A percentile compares a stretch with the other conserved stretches of the same genome.
Evolutionary conservation across 2,888 invertebrate genomes (phyloP).

Genomic region (Linnaemya tessellans): DNA sequence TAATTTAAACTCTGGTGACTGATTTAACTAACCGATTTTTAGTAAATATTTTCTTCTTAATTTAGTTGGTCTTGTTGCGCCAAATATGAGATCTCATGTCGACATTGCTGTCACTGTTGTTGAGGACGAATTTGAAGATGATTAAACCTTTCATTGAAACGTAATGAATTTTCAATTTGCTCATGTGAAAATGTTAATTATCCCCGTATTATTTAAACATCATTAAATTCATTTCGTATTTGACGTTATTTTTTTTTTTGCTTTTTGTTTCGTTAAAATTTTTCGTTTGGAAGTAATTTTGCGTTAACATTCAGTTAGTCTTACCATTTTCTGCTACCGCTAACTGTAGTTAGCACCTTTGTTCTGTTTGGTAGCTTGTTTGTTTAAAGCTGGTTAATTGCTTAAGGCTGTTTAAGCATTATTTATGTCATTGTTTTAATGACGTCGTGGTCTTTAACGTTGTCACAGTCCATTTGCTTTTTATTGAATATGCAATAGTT

Average conservation of each 20-base stretch:
- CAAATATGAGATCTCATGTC: background rate
- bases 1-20: too few relatives aligned
- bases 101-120: background rate
- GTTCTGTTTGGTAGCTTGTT: constrained; percentile 10
- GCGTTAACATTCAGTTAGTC: background rate
- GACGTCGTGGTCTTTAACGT: constrained; percentile 15
- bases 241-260: constrained; percentile 19
- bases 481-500: constrained; percentile 68
- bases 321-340: constrained; percentile 4
- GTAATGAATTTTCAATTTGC: constrained; percentile 58
- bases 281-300: constrained; percentile 21
- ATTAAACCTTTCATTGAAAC: constrained; percentile 47
- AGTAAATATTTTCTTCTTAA: background rate
- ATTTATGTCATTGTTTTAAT: constrained; percentile 23
- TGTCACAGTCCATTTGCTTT: constrained; percentile 44
- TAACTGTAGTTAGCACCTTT: constrained; percentile 58
- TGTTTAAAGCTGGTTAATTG: constrained; percentile 58
- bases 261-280: background rate
- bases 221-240: constrained; percentile 57
- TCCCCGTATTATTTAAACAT: constrained; percentile 68
- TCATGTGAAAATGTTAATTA: constrained; percentile 71
- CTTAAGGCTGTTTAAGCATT: constrained; percentile 41
- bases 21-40: background rate
- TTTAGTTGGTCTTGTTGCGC: constrained; percentile 19
- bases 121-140: constrained; percentile 36